phyloP scores from a whole-genome alignment of 1,140 invertebrate species.

The Dryas iulia region DNA sequence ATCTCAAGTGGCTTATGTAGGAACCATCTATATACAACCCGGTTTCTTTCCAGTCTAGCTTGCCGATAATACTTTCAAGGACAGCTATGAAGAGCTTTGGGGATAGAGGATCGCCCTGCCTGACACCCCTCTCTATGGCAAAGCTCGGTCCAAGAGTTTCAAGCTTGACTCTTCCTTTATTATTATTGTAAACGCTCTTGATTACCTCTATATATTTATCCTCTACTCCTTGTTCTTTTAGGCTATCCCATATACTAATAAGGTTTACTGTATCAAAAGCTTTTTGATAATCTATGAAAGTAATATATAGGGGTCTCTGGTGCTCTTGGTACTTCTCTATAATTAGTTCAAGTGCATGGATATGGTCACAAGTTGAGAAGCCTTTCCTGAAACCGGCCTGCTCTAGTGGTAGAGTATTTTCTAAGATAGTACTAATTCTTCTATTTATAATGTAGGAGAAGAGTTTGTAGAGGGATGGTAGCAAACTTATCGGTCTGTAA shows the following conservation, averaged over 20 bases:
- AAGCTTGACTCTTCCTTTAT: too few species aligned
- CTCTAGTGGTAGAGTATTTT: neutral
- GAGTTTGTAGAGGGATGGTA: too few species aligned
- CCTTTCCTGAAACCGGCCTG: neutral
- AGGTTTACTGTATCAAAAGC: too few species aligned
- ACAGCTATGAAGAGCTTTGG: too few species aligned
- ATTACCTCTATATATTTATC: neutral
- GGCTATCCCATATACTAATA: neutral
- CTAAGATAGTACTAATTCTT: neutral
- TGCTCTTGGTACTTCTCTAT: neutral
- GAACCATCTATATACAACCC: neutral
- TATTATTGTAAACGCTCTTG: too few species aligned
- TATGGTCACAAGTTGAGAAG: neutral
- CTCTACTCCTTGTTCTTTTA: neutral
- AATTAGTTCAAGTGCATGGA: neutral
- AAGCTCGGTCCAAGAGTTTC: neutral
- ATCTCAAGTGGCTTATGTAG: too few species aligned
- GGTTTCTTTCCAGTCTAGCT: neutral
- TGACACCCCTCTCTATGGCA: neutral
- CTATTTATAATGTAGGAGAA: neutral
- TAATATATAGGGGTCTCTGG: slow-evolving; percentile 1
- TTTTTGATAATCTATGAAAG: neutral
- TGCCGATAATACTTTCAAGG: neutral
- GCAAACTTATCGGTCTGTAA: too few species aligned
- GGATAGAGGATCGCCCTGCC: too few species aligned